Evolutionary conservation across 2,113 vertebrate species (phyloP).

Genomic region (Nyctibius bracteatus): DNA sequence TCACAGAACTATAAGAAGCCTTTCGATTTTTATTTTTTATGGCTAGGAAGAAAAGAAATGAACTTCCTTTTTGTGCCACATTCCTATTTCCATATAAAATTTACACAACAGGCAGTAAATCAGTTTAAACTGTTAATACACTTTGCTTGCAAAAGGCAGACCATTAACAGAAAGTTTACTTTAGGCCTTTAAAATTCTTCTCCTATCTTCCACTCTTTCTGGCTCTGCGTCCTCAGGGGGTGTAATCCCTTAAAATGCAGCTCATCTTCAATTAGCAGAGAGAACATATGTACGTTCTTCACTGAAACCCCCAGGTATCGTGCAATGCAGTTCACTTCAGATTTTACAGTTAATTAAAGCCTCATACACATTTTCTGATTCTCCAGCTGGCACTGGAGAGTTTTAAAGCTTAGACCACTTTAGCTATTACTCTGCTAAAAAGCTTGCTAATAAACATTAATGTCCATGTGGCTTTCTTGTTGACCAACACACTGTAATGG

Average conservation of each 20-base stretch:
- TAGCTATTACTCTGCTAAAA: conserved; percentile 50
- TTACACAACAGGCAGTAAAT: not conserved
- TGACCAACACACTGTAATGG: not conserved
- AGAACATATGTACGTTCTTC: conserved; percentile 75
- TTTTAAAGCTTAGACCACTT: conserved; percentile 56
- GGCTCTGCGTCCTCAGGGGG: conserved; percentile 56
- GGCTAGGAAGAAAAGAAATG: not conserved
- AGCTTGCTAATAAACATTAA: conserved; percentile 57
- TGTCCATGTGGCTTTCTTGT: not conserved
- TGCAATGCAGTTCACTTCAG: conserved; percentile 59
- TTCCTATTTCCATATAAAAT: not conserved
- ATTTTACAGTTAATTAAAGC: conserved; percentile 78
- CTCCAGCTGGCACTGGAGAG: conserved; percentile 62
- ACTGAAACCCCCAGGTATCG: conserved; percentile 75
- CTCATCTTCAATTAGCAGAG: conserved; percentile 76
- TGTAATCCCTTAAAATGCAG: conserved; percentile 72
- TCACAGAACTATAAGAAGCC: not conserved
- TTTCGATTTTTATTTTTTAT: not conserved
- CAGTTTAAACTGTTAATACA: conserved; percentile 9
- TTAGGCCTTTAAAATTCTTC: conserved; percentile 63
- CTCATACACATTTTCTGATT: conserved; percentile 62
- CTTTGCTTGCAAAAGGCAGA: conserved; percentile 32
- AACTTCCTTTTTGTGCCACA: not conserved
- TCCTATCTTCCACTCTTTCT: conserved; percentile 4
- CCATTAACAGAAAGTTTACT: conserved; percentile 62